phyloP scores from a whole-genome alignment of 2,888 invertebrate genomes.

The Drosophila buzzatii region DNA sequence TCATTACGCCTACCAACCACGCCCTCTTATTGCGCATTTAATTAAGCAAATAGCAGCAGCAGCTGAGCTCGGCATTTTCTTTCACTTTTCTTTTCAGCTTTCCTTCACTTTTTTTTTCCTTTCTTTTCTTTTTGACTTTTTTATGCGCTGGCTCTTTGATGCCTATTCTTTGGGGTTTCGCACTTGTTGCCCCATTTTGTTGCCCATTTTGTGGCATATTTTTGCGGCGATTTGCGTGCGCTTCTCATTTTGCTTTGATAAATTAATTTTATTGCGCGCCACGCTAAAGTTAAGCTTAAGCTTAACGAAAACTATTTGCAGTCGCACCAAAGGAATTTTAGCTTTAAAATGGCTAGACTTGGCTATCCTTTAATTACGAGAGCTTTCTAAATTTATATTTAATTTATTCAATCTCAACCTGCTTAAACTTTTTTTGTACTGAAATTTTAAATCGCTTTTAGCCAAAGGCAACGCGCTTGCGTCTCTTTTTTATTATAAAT shows the following conservation, averaged over 20 bases:
- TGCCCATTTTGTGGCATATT: conserved; percentile 56
- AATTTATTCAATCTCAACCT: too few species aligned
- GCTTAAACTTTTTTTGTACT: accelerated
- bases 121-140: conserved; percentile 11
- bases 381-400: too few species aligned
- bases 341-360: neutral
- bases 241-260: neutral
- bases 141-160: conserved; percentile 48
- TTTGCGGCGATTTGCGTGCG: conserved; percentile 16
- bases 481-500: too few species aligned
- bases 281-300: neutral
- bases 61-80: conserved; percentile 42
- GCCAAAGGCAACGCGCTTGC: too few species aligned
- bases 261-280: neutral
- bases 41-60: conserved; percentile 73
- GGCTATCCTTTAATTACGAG: too few species aligned
- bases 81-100: conserved; percentile 1
- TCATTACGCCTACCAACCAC: conserved; percentile 25
- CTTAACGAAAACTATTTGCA: neutral
- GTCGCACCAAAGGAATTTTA: neutral
- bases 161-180: conserved; percentile 46
- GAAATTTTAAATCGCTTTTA: too few species aligned
- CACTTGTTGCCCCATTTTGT: conserved; percentile 58
- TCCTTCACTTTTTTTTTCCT: conserved; percentile 23
- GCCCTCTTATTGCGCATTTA: conserved; percentile 64